A percentile compares a stretch with the other conserved stretches of the same genome.
These are phyloP conservation scores for Ataeniobius toweri DNA, from an alignment of 2,797 vertebrate species.

Conservation along the genomic window DNA sequence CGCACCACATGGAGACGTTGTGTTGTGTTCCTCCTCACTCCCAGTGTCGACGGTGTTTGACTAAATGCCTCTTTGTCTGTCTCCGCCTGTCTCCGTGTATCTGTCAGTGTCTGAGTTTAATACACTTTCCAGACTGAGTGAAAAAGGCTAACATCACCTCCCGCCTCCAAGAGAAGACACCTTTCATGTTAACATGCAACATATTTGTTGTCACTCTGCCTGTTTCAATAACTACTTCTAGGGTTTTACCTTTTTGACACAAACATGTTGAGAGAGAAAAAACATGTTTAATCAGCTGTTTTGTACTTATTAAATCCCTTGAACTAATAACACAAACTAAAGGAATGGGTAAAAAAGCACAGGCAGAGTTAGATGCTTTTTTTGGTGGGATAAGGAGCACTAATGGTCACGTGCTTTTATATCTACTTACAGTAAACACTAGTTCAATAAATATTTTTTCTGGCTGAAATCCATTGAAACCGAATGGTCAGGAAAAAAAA, in stretches of 20 bases:
- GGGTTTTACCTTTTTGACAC: background rate
- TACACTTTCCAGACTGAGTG: constrained; percentile 53
- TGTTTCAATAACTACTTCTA: constrained; percentile 21
- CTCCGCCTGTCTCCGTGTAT: constrained; percentile 41
- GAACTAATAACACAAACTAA: constrained; percentile 9
- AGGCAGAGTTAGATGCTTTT: background rate
- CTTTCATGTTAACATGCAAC: constrained; percentile 30
- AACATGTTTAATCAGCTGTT: background rate
- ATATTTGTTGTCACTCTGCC: constrained; percentile 14
- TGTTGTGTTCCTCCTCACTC: constrained; percentile 47
- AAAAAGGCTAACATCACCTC: constrained; percentile 32
- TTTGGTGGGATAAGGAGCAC: constrained; percentile 31
- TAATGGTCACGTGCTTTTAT: background rate
- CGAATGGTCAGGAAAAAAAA: background rate
- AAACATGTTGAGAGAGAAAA: constrained; percentile 1
- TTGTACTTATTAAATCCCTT: background rate
- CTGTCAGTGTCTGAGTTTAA: constrained; percentile 41
- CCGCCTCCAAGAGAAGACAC: constrained; percentile 24
- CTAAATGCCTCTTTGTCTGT: constrained; percentile 46
- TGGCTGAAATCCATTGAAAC: background rate
- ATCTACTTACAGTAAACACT: constrained; percentile 13
- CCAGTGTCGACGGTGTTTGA: constrained; percentile 31
- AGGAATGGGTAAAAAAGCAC: constrained; percentile 40
- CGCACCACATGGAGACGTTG: constrained; percentile 44
- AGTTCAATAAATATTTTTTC: constrained; percentile 14